Conservation (phyloP, 2,113 vertebrate species). For the Sceloporus undulatus region DNA sequence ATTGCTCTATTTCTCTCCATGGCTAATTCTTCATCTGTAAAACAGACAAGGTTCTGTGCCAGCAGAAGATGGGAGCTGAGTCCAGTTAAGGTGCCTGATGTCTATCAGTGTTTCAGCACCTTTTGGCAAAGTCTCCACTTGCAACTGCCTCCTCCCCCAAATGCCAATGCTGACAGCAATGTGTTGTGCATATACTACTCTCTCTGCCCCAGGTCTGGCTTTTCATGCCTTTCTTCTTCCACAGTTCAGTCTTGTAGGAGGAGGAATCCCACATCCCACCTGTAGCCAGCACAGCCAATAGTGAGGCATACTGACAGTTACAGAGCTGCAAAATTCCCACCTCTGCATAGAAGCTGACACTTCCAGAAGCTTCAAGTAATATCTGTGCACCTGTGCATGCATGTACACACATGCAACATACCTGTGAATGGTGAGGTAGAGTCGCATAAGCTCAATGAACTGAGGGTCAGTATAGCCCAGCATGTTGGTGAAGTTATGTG, state of each 20-base stretch:
- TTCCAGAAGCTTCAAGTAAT: background rate
- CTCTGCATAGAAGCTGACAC: background rate
- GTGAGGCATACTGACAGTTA: no score
- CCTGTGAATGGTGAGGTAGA: constrained; percentile 99
- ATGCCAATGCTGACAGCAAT: background rate
- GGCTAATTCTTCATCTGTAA: no score
- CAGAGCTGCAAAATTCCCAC: no score
- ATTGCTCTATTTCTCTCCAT: no score
- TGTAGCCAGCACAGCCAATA: no score
- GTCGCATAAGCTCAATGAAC: constrained; percentile 97
- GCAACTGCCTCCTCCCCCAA: background rate
- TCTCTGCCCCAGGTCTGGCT: no score
- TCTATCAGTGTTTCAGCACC: background rate
- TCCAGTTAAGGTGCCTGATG: no score
- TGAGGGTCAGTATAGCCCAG: constrained; percentile 91
- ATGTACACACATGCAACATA: constrained; percentile 47
- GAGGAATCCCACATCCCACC: background rate
- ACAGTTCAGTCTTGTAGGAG: background rate
- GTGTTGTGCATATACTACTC: no score
- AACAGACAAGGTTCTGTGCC: no score
- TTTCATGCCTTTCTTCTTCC: background rate
- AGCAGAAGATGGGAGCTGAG: no score
- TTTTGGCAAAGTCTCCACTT: background rate
- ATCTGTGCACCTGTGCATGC: no score
- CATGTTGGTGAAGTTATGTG: constrained; percentile 98